Base-by-base conservation (phyloP, 2,888 invertebrate species). In the Linyphia triangularis region DNA sequence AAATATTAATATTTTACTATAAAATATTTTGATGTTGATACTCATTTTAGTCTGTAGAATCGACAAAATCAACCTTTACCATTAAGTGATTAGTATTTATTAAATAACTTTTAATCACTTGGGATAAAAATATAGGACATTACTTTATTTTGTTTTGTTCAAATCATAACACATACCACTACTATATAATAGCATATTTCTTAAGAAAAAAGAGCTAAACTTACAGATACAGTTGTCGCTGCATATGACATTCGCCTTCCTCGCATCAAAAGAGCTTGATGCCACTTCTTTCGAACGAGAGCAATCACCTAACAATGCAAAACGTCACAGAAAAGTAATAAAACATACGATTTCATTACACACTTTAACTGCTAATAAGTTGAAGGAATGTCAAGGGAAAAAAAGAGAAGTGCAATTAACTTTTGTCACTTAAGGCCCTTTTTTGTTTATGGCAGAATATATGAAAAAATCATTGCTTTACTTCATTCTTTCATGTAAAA, bases 141-240 rank as follows among this genome's bases (percentile, higher is more conserved):
- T n/a, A n/a, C n/a, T n/a, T n/a, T n/a, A n/a, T n/a, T n/a, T n/a
- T n/a, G n/a, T n/a, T n/a, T n/a, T n/a, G n/a, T n/a, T n/a, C n/a
- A n/a, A n/a, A n/a, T n/a, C n/a, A n/a, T n/a, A n/a, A n/a, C n/a
- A n/a, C n/a, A n/a, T n/a, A n/a, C n/a, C n/a, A n/a, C n/a, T n/a
- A n/a, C n/a, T n/a, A n/a, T n/a, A n/a, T n/a, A n/a, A n/a, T n/a
- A n/a, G n/a, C n/a, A n/a, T n/a, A n/a, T n/a, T n/a, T n/a, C n/a
- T 51, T n/a, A 51, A 16, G 51, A 51, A 19, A 65, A 57, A 72
- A 61, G 70, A 37, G 40, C 28, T 72, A 75, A 65, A 61, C 91
- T 90, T 89, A 91, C 91, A 88, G 91, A 91, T 81, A 91, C 89
- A 13, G 91, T 90, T 19, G 91, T 91, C 19, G 90, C 90, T 9